Evolutionary conservation across 2,113 vertebrate species (phyloP).

Genomic region (Gorsachius goisagi): DNA sequence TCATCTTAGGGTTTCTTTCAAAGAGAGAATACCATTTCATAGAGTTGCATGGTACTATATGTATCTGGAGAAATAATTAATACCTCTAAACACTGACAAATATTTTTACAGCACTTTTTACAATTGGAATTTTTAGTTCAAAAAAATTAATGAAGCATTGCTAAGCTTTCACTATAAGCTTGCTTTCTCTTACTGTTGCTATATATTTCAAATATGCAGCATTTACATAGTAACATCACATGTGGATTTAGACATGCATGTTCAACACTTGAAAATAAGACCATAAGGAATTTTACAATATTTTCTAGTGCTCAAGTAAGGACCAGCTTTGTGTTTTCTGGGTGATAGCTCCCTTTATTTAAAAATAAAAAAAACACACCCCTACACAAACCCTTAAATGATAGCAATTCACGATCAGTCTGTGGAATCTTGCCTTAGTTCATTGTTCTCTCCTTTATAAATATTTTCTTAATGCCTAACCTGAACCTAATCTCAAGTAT

Average conservation of each 20-base stretch:
- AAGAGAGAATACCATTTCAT: neutral
- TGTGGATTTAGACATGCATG: neutral
- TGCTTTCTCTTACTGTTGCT: neutral
- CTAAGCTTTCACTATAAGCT: neutral
- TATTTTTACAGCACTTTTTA: neutral
- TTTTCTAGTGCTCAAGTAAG: neutral
- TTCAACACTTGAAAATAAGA: neutral
- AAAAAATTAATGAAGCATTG: neutral
- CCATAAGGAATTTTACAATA: neutral
- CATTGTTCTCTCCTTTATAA: neutral
- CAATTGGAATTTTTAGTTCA: neutral
- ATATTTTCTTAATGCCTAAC: neutral
- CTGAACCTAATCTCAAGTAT: neutral
- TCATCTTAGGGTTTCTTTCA: neutral
- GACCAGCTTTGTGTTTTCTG: neutral
- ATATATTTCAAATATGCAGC: neutral
- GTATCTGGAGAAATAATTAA: neutral
- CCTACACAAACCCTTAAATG: neutral
- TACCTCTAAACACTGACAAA: neutral
- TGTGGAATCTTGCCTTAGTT: neutral
- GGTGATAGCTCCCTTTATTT: neutral
- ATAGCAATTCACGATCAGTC: neutral
- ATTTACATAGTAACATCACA: neutral
- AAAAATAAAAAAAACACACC: neutral
- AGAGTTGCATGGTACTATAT: accelerated